Base-by-base conservation (phyloP, 1,140 invertebrate species). In the Linepithema humile region DNA sequence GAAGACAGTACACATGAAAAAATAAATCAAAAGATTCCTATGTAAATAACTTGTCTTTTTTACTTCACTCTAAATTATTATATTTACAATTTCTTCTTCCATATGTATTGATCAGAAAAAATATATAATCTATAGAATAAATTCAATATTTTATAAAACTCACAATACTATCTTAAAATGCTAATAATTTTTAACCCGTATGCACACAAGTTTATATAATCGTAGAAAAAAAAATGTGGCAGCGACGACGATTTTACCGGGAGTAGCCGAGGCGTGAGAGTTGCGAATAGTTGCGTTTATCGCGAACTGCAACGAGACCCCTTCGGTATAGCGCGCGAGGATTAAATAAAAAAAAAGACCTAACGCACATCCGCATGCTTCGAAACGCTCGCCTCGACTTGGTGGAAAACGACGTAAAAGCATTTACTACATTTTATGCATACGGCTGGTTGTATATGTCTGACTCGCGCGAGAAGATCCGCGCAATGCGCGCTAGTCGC, bases 401-500 rank as follows among this genome's bases (percentile, higher is more conserved):
- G 50, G 15, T n/a, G 43, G 20, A 64, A 40, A 64, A n/a, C 55
- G 74, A 43, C 48, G 75, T 80, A 69, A 15, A 69, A 20, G 75
- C 48, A 69, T 80, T 80, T 80, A 69, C 75, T 43, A 69, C 23
- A 69, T 80, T 78, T 78, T 78, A 78, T 69, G 75, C 75, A 78
- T 78, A 78, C 60, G 12, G 12, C 29, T 17, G 35, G 9, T 26
- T 17, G 45, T 45, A 50, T 57, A 57, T 15, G 69, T 20, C 53
- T 32, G 65, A 17, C 40, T 35, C 29, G 57, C 62, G 62, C 55
- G 75, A 38, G 60, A 69, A 78, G 32, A 15, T 65, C 20, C 59
- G 32, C 32, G 40, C 35, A 53, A 40, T 57, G 50, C 35, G n/a
- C 20, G 70, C 40, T 23, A 35, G 32, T 45, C 26, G 26, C 23